Evolutionary conservation across 2,888 invertebrate genomes (phyloP), one percentile per base, ranked within the genome.

Genomic region (Sarcophaga rosellei): DNA sequence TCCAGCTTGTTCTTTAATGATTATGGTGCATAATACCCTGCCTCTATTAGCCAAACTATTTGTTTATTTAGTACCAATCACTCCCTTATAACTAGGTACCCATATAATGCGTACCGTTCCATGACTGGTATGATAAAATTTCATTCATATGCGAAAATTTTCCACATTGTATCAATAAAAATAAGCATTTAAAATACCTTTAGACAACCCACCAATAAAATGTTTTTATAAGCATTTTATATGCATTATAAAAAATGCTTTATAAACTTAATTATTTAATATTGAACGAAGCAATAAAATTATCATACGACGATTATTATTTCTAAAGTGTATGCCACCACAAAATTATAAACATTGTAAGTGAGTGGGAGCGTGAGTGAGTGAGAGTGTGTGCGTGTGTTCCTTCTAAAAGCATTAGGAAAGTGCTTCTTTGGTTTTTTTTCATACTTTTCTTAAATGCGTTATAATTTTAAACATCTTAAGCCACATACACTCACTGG

Each of bases 401-500:
- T n/a, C n/a, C n/a, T 17, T 45, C 62, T 76, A 84, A 85, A 77
- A 77, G 77, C 81, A 85, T 74, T 77, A 77, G n/a, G 73, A 17
- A 17, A 17, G 53, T 57, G 47, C 35, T 35, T 35, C 35, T 35
- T 68, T 68, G n/a, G n/a, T 17, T 44, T 72, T 75, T 23, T 17
- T 53, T 61, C 47, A 17, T 72, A 72, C 61, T 73, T 6, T 59
- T 79, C 44, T 61, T 45, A 77, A 81, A 85, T 72, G 61, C 61
- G 63, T 44, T 81, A 68, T 80, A 75, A 80, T 76, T 81, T 72
- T 81, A 63, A 74, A 75, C 78, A 78, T 73, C 68, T 77, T 73
- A 66, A 59, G 35, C 20, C 44, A 44, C 57, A n/a, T 17, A 57
- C 63, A 63, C 75, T 21, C 47, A 69, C 44, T 21, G 20, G 15